Evolutionary conservation across 2,888 invertebrate genomes (phyloP).

Genomic region (Esperia sulphurella): DNA sequence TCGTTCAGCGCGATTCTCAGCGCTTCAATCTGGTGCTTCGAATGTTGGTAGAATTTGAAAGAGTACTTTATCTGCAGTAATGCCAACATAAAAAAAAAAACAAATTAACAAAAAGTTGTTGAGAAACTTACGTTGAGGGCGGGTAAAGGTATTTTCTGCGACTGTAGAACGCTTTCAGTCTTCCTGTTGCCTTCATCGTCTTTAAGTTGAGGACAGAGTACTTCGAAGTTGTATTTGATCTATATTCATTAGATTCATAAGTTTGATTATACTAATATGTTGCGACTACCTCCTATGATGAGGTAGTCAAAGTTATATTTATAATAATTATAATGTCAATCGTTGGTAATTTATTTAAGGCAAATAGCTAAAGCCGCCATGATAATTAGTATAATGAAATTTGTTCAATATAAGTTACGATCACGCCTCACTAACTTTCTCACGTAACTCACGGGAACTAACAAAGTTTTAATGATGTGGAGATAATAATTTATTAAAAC

Average conservation of each 20-base stretch:
- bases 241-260: constrained; percentile 55
- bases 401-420: too few relatives aligned
- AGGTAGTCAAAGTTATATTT: too few relatives aligned
- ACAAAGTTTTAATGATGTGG: too few relatives aligned
- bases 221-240: constrained; percentile 88
- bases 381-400: too few relatives aligned
- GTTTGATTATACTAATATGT: too few relatives aligned
- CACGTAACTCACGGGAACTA: too few relatives aligned
- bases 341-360: too few relatives aligned
- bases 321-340: too few relatives aligned
- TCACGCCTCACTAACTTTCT: too few relatives aligned
- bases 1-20: constrained; percentile 79
- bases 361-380: too few relatives aligned
- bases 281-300: too few relatives aligned
- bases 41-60: constrained; percentile 82
- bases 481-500: too few relatives aligned
- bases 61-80: constrained; percentile 83
- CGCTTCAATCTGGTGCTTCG: constrained; percentile 77
- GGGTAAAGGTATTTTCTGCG: constrained; percentile 84
- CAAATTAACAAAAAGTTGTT: constrained; percentile 10
- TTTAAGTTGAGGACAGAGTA: constrained; percentile 82
- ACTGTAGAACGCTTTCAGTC: constrained; percentile 72
- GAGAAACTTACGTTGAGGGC: constrained; percentile 85
- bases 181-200: constrained; percentile 81
- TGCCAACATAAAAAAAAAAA: constrained; percentile 24